These are phyloP conservation scores for Elachura formosa DNA, from an alignment of 2,113 vertebrate genomes.

Conservation along the genomic window DNA sequence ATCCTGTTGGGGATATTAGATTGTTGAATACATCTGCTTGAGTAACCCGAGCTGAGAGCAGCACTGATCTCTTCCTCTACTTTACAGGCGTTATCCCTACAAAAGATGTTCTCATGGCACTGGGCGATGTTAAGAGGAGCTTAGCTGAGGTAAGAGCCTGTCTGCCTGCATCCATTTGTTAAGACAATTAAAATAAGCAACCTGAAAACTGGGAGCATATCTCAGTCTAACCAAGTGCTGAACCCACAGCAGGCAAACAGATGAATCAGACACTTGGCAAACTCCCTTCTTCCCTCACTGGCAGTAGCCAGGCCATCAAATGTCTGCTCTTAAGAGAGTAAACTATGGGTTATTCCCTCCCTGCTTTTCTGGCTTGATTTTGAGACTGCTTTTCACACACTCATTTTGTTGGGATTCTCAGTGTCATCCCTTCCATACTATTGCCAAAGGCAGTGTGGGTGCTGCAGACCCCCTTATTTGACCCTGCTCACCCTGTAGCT, in stretches of 20 bases:
- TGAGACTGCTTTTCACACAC: not conserved
- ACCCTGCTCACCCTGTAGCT: not conserved
- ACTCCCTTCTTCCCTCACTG: not conserved
- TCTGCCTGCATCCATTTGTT: not conserved
- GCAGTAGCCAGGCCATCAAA: constrained; percentile 16
- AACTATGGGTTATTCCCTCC: not conserved
- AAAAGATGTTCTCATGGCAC: constrained; percentile 86
- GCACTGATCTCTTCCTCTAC: constrained; percentile 1
- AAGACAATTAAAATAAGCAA: constrained; percentile 30
- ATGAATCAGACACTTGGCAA: not conserved
- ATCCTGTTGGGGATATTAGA: not conserved
- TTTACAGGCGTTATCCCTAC: constrained; percentile 83
- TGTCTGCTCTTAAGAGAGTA: not conserved
- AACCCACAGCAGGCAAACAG: not conserved
- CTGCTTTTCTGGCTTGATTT: not conserved
- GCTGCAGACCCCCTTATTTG: not conserved
- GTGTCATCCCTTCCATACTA: not conserved
- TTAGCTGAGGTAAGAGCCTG: constrained; percentile 81
- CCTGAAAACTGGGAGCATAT: not conserved
- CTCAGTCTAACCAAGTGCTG: not conserved
- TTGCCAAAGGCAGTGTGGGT: not conserved
- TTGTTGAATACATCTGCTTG: not conserved
- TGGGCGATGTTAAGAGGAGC: constrained; percentile 83
- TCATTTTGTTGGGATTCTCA: not conserved
- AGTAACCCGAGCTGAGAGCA: not conserved